These are phyloP conservation scores for Coryphaenoides rupestris DNA, from an alignment of 2,113 vertebrate genomes.

Conservation along the genomic window DNA sequence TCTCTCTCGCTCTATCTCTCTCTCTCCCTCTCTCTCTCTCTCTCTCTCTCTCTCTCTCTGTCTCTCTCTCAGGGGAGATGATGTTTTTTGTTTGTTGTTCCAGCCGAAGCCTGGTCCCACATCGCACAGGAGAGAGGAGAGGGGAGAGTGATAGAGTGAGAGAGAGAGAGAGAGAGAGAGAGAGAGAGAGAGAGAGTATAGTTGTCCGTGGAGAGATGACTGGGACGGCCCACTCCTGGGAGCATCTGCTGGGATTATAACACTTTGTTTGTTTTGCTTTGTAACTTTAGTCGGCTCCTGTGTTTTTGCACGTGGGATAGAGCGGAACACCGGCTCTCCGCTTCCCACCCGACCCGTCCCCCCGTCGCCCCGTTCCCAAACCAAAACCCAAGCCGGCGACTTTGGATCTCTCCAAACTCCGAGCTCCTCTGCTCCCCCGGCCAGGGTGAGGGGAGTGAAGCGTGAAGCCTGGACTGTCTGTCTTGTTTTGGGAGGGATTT, in stretches of 20 bases:
- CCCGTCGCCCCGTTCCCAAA: too few species aligned
- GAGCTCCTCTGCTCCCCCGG: too few species aligned
- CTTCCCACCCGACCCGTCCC: too few species aligned
- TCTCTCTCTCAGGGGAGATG: constrained; percentile 43
- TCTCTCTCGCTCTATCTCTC: neutral
- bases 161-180: constrained; percentile 28
- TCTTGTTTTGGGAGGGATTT: constrained; percentile 32
- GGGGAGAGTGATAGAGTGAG: too few species aligned
- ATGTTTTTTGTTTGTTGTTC: constrained; percentile 66
- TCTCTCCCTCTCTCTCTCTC: constrained; percentile 15
- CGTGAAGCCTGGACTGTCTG: neutral
- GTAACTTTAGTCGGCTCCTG: neutral
- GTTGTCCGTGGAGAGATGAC: constrained; percentile 48
- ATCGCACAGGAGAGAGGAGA: constrained; percentile 60
- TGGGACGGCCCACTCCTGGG: constrained; percentile 49
- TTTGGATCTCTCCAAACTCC: too few species aligned
- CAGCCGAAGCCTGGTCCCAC: constrained; percentile 63
- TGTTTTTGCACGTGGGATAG: constrained; percentile 24
- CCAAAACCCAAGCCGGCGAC: too few species aligned
- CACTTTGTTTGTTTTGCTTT: constrained; percentile 12
- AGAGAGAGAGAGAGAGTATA: constrained; percentile 31
- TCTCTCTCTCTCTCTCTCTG: constrained; percentile 19
- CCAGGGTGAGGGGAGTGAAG: neutral
- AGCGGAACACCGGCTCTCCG: too few species aligned
- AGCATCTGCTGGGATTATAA: constrained; percentile 66